phyloP scores from a whole-genome alignment of 2,797 vertebrate genomes.

The Hydrolagus colliei region DNA sequence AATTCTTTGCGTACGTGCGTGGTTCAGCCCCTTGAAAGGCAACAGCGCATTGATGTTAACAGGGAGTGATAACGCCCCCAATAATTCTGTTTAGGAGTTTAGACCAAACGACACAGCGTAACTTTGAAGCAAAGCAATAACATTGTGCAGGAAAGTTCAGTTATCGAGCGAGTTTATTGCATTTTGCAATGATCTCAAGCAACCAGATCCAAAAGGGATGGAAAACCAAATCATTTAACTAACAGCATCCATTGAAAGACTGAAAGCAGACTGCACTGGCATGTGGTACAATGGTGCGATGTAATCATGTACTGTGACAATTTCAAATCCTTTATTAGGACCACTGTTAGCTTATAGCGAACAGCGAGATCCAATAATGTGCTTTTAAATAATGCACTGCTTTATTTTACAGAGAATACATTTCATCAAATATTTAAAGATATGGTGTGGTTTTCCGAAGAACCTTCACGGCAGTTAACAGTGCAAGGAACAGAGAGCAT shows the following conservation, averaged over 20 bases:
- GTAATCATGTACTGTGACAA: neutral
- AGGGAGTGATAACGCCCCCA: neutral
- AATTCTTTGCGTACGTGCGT: neutral
- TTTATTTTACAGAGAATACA: conserved; percentile 46
- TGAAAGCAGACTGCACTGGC: neutral
- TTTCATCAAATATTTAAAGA: conserved; percentile 47
- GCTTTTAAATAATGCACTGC: conserved; percentile 50
- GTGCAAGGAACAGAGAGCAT: neutral
- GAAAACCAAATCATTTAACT: neutral
- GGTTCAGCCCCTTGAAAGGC: neutral
- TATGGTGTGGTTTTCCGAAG: conserved; percentile 34
- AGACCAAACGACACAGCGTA: neutral
- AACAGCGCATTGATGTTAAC: neutral
- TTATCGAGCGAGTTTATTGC: neutral
- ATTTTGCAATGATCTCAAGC: neutral
- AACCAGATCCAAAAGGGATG: neutral
- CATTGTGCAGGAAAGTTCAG: neutral
- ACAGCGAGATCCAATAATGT: conserved; percentile 43
- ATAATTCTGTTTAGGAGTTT: neutral
- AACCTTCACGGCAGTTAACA: neutral
- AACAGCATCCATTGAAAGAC: neutral
- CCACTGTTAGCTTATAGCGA: conserved; percentile 40
- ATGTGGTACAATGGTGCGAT: neutral
- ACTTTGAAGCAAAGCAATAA: neutral
- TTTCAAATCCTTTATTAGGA: conserved; percentile 35